These are phyloP conservation scores for Adelphocoris suturalis DNA, from an alignment of 2,888 invertebrate genomes.

Conservation along the genomic window DNA sequence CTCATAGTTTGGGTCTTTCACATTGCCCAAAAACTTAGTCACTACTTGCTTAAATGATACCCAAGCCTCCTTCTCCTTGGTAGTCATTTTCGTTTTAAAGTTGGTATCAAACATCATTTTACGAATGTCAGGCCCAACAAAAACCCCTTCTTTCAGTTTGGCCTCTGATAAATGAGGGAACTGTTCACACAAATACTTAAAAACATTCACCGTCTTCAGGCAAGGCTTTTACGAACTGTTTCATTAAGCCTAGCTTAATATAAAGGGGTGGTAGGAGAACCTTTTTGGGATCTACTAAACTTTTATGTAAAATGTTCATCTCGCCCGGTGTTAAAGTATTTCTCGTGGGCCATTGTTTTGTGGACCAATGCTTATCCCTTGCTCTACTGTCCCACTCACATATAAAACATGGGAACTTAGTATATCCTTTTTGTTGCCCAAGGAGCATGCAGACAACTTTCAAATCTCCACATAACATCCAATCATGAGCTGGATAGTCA, in stretches of 20 bases:
- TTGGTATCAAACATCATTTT: neutral
- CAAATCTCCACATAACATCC: neutral
- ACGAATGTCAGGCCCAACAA: constrained; percentile 40
- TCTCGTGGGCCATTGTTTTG: neutral
- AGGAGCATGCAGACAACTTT: neutral
- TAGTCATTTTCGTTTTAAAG: neutral
- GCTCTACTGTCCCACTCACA: constrained; percentile 54
- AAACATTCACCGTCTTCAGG: neutral
- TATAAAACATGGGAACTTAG: constrained; percentile 9
- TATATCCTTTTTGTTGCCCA: neutral
- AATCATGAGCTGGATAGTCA: neutral
- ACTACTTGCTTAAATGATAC: constrained; percentile 71
- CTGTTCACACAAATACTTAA: neutral
- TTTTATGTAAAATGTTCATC: neutral
- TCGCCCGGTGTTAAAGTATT: neutral
- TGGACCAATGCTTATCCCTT: neutral
- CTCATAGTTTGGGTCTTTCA: constrained; percentile 70
- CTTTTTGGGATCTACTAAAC: constrained; percentile 7
- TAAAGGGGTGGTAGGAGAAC: constrained; percentile 13
- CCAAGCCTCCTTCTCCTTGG: constrained; percentile 37
- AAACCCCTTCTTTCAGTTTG: constrained; percentile 44
- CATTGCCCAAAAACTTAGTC: constrained; percentile 31
- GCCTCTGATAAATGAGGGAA: neutral
- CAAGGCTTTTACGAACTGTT: constrained; percentile 39
- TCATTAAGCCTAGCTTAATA: constrained; percentile 53